Evolutionary conservation across 2,888 invertebrate species (phyloP).

Genomic region (Mayetiola destructor): DNA sequence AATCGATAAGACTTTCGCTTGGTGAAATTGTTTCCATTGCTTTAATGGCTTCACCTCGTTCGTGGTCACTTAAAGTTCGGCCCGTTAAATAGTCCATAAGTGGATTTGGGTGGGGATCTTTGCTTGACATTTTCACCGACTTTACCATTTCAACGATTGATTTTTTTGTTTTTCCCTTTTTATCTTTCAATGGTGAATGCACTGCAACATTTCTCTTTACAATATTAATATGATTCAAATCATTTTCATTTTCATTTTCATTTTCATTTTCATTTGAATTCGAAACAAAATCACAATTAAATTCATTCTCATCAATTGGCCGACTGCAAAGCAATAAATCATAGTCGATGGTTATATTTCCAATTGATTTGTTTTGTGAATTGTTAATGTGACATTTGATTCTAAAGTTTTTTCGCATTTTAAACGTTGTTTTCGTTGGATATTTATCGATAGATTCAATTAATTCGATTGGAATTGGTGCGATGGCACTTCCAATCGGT

Average conservation of each 20-base stretch:
- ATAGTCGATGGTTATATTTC: slow-evolving; percentile 15
- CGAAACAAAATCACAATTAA: neutral
- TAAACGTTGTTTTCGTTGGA: neutral
- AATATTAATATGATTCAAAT: slow-evolving; percentile 2
- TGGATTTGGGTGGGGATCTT: neutral
- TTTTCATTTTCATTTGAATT: neutral
- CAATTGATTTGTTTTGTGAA: slow-evolving; percentile 16
- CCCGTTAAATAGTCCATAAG: slow-evolving; percentile 29
- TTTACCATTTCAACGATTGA: neutral
- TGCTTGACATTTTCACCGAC: neutral
- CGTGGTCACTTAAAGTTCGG: slow-evolving; percentile 31
- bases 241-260: neutral
- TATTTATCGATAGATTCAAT: neutral
- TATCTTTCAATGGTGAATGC: neutral
- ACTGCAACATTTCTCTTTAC: neutral
- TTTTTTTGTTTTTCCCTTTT: neutral
- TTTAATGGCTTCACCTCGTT: slow-evolving; percentile 34
- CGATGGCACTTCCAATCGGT: slow-evolving; percentile 18
- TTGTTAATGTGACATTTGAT: slow-evolving; percentile 17
- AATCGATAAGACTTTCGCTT: slow-evolving; percentile 22
- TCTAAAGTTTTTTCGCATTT: neutral
- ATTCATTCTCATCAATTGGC: neutral
- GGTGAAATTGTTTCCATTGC: slow-evolving; percentile 34
- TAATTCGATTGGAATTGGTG: slow-evolving; percentile 16
- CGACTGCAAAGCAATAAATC: slow-evolving; percentile 16